These are phyloP conservation scores for Athalia cordata DNA, from an alignment of 2,888 invertebrate species.

Conservation along the genomic window DNA sequence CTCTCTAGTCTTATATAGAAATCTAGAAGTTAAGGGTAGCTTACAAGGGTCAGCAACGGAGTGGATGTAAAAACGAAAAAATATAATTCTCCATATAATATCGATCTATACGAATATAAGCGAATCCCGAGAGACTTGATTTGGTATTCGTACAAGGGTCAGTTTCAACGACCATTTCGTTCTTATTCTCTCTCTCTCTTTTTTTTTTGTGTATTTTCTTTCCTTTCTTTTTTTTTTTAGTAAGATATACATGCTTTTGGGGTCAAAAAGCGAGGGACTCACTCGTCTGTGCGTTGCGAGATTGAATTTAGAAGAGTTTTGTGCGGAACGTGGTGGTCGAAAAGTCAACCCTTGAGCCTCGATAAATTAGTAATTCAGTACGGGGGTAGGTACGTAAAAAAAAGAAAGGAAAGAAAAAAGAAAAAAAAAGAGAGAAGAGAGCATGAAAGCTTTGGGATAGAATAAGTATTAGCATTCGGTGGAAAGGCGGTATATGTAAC, in stretches of 20 bases:
- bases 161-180: background rate
- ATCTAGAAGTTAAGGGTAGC: too few relatives aligned
- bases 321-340: background rate
- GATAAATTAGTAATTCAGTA: constrained; percentile 30
- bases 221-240: too few relatives aligned
- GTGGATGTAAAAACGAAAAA: too few relatives aligned
- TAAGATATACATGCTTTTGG: too few relatives aligned
- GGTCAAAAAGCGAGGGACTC: too few relatives aligned
- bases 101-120: too few relatives aligned
- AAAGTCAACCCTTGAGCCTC: constrained; percentile 9
- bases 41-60: too few relatives aligned
- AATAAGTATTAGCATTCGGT: too few relatives aligned
- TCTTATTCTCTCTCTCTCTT: background rate
- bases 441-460: background rate
- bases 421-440: constrained; percentile 7
- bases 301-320: background rate
- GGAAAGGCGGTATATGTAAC: too few relatives aligned
- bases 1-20: too few relatives aligned
- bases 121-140: too few relatives aligned
- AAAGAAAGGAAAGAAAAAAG: constrained; percentile 20
- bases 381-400: background rate
- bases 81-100: too few relatives aligned
- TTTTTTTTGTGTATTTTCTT: background rate
- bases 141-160: background rate
- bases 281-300: background rate